Evolutionary conservation across 2,888 invertebrate genomes (phyloP).

Genomic region (Adineta ricciae): DNA sequence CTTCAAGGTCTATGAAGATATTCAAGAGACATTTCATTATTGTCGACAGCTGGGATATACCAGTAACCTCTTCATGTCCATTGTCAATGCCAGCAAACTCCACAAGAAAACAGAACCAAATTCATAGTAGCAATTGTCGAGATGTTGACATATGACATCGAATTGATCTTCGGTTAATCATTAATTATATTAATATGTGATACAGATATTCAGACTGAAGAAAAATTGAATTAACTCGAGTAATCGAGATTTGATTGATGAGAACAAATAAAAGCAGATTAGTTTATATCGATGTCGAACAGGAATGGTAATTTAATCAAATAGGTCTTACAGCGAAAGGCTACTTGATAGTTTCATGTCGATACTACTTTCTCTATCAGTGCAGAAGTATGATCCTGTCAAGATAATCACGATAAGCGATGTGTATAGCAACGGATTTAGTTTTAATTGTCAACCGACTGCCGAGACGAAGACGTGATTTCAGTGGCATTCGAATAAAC

Average conservation of each 20-base stretch:
- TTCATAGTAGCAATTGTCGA: background rate
- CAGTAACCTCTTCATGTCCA: background rate
- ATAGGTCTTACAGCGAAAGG: too few species aligned
- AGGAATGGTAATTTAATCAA: background rate
- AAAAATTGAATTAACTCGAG: background rate
- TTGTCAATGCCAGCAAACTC: background rate
- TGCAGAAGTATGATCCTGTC: too few species aligned
- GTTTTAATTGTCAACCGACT: too few species aligned
- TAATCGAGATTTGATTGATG: background rate
- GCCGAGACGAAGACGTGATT: too few species aligned
- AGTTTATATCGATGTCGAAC: background rate
- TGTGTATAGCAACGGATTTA: too few species aligned
- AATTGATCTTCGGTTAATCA: background rate
- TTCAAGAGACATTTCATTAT: background rate
- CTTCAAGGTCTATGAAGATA: background rate
- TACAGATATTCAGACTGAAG: background rate
- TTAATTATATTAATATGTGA: background rate
- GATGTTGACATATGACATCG: background rate
- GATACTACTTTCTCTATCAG: too few species aligned
- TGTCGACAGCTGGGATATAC: background rate
- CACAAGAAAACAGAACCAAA: background rate
- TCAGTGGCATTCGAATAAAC: too few species aligned
- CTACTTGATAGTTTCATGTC: too few species aligned
- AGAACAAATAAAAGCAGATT: background rate
- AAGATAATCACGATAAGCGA: too few species aligned